These are phyloP conservation scores for Xestobium rufovillosum DNA, from an alignment of 2,888 invertebrate species.

Conservation along the genomic window DNA sequence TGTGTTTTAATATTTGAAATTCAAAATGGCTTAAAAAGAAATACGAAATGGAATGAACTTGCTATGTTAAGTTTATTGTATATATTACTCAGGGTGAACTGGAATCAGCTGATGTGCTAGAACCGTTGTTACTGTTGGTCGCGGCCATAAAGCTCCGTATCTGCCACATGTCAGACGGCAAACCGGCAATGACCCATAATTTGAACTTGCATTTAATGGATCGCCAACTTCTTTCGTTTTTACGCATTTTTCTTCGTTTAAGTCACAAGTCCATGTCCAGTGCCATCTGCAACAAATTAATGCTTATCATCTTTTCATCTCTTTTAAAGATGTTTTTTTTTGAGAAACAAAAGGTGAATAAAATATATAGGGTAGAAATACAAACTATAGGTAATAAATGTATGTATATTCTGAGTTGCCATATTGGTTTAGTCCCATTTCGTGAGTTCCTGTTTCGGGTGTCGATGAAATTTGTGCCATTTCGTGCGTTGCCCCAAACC, in stretches of 20 bases:
- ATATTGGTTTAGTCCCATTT: too few relatives aligned
- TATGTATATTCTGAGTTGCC: too few relatives aligned
- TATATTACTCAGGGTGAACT: slow-evolving; percentile 14
- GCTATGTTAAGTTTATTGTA: neutral
- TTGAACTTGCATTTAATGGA: slow-evolving; percentile 1
- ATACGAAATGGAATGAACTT: too few relatives aligned
- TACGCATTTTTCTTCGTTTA: slow-evolving; percentile 15
- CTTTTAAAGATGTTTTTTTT: too few relatives aligned
- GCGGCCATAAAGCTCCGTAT: slow-evolving; percentile 64
- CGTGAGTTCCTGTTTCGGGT: too few relatives aligned
- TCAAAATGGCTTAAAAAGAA: slow-evolving; percentile 22
- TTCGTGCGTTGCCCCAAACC: too few relatives aligned
- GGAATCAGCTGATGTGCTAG: slow-evolving; percentile 11
- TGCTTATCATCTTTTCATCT: too few relatives aligned
- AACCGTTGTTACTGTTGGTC: slow-evolving; percentile 44
- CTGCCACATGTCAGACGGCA: slow-evolving; percentile 63
- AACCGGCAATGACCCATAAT: slow-evolving; percentile 30
- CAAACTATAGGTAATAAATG: too few relatives aligned
- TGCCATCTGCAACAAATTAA: slow-evolving; percentile 26
- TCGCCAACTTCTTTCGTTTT: slow-evolving; percentile 8
- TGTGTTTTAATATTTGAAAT: slow-evolving; percentile 48
- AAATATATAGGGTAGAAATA: too few relatives aligned
- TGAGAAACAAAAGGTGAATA: too few relatives aligned
- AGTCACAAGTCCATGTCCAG: slow-evolving; percentile 24
- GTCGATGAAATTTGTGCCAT: too few relatives aligned